Percentiles rank a stretch among this genome's conserved stretches.
These are phyloP conservation scores for Pempheris klunzingeri DNA, from an alignment of 2,797 vertebrate species.

Conservation along the genomic window DNA sequence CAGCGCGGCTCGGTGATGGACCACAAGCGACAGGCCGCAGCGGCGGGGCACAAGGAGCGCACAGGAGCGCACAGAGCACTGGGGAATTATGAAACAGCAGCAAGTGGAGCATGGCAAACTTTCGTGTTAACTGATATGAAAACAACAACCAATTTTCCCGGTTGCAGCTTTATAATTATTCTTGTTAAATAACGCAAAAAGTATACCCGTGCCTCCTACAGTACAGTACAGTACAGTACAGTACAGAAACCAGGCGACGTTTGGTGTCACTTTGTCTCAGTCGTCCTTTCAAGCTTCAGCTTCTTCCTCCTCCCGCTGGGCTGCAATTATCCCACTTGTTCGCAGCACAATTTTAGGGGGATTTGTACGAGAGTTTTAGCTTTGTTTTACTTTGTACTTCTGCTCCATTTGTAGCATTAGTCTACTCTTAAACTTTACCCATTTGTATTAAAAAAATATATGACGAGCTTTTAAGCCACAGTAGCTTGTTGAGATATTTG, in stretches of 20 bases:
- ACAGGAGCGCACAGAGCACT: conserved; percentile 24
- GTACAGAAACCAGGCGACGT: too few relatives aligned
- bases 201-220: too few relatives aligned
- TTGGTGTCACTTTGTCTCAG: neutral
- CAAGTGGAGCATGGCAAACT: conserved; percentile 60
- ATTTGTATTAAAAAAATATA: too few relatives aligned
- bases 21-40: conserved; percentile 80
- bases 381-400: too few relatives aligned
- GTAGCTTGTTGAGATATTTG: too few relatives aligned
- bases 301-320: neutral
- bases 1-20: conserved; percentile 77
- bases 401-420: too few relatives aligned
- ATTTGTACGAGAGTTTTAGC: too few relatives aligned
- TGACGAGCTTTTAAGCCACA: too few relatives aligned
- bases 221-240: too few relatives aligned
- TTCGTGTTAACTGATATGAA: conserved; percentile 52
- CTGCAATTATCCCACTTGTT: conserved; percentile 31
- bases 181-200: neutral
- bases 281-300: neutral
- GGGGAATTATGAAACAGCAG: conserved; percentile 44
- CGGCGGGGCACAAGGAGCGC: conserved; percentile 57
- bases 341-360: too few relatives aligned
- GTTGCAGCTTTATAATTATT: neutral
- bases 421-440: too few relatives aligned
- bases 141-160: conserved; percentile 37